These are phyloP conservation scores for Anguilla rostrata DNA, from an alignment of 2,113 vertebrate species.

Conservation along the genomic window DNA sequence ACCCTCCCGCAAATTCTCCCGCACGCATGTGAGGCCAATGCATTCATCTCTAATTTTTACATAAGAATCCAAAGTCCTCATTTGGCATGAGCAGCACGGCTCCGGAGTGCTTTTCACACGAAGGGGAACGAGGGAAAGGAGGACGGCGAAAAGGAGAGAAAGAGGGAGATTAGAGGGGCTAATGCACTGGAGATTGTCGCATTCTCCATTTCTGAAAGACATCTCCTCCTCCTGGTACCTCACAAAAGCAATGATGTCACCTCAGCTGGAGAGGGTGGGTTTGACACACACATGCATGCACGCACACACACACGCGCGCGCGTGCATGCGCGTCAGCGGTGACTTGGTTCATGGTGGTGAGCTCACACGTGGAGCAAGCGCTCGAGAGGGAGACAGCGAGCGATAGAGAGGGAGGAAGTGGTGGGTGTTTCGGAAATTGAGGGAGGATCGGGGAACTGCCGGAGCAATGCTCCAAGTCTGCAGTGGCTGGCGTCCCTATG, in stretches of 20 bases:
- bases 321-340: not conserved
- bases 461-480: not conserved
- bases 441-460: not conserved
- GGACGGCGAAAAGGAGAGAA: not conserved
- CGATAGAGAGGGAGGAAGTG: not conserved
- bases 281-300: not conserved
- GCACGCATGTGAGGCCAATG: not conserved
- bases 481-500: not conserved
- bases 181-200: not conserved
- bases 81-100: not conserved
- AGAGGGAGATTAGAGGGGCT: not conserved
- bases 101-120: not conserved
- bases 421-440: not conserved
- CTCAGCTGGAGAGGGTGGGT: not conserved
- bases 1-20: not conserved
- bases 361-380: not conserved
- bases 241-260: not conserved
- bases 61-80: constrained; percentile 10
- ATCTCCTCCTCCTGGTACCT: not conserved
- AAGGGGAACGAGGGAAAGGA: constrained; percentile 1
- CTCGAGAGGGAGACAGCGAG: not conserved
- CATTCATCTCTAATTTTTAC: constrained; percentile 1
- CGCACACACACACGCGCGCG: not conserved
- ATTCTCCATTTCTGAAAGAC: not conserved
- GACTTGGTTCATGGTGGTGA: not conserved